Base-by-base conservation (phyloP, 2,113 vertebrate species). In the Ophiodon elongatus region DNA sequence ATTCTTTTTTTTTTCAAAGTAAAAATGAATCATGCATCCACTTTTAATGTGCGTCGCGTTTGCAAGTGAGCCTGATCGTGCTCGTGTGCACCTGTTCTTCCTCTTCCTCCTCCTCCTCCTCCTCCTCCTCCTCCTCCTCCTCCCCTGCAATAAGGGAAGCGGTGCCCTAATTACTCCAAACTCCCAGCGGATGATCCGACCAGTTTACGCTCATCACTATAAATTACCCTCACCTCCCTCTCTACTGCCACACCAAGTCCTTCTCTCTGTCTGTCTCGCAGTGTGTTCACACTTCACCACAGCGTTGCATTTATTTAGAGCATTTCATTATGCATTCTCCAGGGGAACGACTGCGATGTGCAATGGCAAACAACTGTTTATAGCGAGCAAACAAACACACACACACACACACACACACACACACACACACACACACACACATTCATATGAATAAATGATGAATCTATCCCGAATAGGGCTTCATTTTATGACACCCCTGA, bases 131-230 rank as follows among this genome's bases (percentile, higher is more conserved):
- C 37, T 4, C n/a, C 45, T 83, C 65, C 62, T 87, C 37, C 47
- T 63, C 35, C 0, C 19, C 56, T 8, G 54, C 37, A 56, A 86
- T 14, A 62, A 39, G 65, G 57, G 33, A 81, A 81, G 73, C 14
- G 25, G 47, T 70, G 82, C 9, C 64, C 74, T 83, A 79, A 87
- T 85, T 81, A 85, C 68, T 69, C 41, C 21, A 35, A 37, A 66
- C 23, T 84, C 69, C 72, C 85, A 71, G 70, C 29, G 59, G 76
- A 85, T 50, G 11, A 74, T 65, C 65, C 59, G 59, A 84, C 73
- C 71, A 80, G 82, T 89, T 90, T 87, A 74, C 74, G 70, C 59
- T 79, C 68, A 83, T 89, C 83, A 73, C 80, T 82, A 77, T 71
- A 72, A 82, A 82, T 87, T 74, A 85, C 63, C 27, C 33, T 74